Evolutionary conservation across 2,797 vertebrate genomes (phyloP).

Genomic region (Hirundo rustica): DNA sequence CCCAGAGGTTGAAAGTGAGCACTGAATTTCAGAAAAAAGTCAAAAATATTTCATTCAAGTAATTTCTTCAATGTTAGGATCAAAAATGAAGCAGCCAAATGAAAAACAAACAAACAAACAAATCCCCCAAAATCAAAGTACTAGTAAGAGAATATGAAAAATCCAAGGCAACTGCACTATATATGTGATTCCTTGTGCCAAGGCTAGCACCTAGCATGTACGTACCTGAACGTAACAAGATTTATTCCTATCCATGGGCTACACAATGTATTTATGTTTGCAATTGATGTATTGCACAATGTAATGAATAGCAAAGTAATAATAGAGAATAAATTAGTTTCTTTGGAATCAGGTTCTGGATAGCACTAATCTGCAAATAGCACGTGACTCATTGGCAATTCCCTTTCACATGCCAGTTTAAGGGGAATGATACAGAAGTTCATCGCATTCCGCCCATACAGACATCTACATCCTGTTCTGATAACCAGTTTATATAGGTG

Average conservation of each 20-base stretch:
- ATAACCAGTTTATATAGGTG: neutral
- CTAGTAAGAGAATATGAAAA: neutral
- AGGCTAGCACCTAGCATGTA: neutral
- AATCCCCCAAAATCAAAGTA: neutral
- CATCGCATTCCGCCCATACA: neutral
- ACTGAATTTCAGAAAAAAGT: neutral
- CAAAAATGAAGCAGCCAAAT: neutral
- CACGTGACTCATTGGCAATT: slow-evolving; percentile 5
- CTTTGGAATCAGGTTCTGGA: neutral
- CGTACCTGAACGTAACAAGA: neutral
- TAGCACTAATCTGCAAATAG: neutral
- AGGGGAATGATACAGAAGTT: neutral
- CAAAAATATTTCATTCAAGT: neutral
- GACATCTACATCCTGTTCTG: neutral
- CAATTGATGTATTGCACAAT: slow-evolving; percentile 5
- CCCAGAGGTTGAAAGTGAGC: neutral
- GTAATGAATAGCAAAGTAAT: slow-evolving; percentile 15
- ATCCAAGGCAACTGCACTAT: neutral
- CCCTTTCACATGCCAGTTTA: neutral
- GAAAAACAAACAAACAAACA: neutral
- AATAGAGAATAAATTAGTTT: slow-evolving; percentile 16
- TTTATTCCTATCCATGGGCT: neutral
- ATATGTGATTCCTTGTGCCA: neutral
- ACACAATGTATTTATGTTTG: slow-evolving; percentile 30
- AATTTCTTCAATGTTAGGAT: neutral